Base-by-base conservation (phyloP, 2,797 vertebrate genomes). In the Cryptoblepharus egeriae region DNA sequence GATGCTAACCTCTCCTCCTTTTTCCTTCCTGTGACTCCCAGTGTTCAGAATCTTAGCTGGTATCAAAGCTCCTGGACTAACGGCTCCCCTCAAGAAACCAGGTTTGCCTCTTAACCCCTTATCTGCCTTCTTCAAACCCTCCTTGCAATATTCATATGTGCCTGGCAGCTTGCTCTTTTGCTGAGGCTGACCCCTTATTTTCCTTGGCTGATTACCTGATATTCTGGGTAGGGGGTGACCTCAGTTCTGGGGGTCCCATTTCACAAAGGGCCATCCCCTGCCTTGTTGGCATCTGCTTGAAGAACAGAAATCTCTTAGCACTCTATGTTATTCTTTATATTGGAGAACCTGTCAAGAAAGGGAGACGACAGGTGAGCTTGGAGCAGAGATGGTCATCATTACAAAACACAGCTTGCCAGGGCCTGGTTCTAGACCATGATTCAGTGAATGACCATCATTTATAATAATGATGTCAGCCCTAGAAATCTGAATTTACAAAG, bases 21-120 rank as follows among this genome's bases (percentile, higher is more conserved):
- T 86, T 90, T 95, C 84, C 91, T 86, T 93, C 85, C 90, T 79
- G 68, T 82, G 89, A 89, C 94, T 88, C 81, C 37, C 94, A 98
- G 97, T 89, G 97, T 97, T 96, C 97, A 97, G 94, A 97, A 97
- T 92, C 94, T 97, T 85, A 94, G 93, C 80, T 94, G 94, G 94
- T 94, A 95, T 91, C 95, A 97, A 55, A 89, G 93, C 87, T 88
- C 93, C 84, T 70, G 93, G 91, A 93, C 88, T 93, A 95, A 93
- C 26, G 58, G 63, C 85, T 86, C 94, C 90, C 86, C 70, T 26
- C 85, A 1, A 85, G 92, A 92, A 79, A 80, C 95, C 94, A 97
- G 96, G 96, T 97, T 96, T 90, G 97, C 94, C 49, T 87, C 85
- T 77, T 76, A 72, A 18, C 13, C 0, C 75, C 77, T 83, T 57